Percentiles rank a stretch among this genome's conserved stretches.
Conservation (phyloP, 2,797 vertebrate genomes). For the Anguilla megastoma region DNA sequence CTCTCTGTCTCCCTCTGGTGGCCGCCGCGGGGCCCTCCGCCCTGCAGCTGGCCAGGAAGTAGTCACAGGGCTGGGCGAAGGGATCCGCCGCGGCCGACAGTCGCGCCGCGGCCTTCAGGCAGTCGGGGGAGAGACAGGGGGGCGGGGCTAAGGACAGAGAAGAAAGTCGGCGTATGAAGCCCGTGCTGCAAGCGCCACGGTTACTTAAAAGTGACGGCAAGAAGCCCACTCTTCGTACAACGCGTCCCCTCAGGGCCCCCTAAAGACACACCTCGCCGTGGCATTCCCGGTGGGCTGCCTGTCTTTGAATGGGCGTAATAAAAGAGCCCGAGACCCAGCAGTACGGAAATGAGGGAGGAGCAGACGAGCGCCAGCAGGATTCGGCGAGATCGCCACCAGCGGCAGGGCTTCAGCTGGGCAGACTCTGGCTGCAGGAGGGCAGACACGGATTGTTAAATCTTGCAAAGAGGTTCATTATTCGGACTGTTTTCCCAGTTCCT, state of each 20-base stretch:
- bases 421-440: constrained; percentile 22
- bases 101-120: constrained; percentile 63
- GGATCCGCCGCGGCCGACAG: constrained; percentile 73
- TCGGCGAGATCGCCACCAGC: constrained; percentile 44
- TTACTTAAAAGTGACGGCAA: not conserved
- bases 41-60: constrained; percentile 80
- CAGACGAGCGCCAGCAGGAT: constrained; percentile 50
- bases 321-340: constrained; percentile 57
- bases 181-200: not conserved
- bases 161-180: not conserved
- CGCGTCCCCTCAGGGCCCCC: no score
- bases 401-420: constrained; percentile 39
- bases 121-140: constrained; percentile 69
- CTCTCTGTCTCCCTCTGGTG: constrained; percentile 49
- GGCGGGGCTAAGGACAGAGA: constrained; percentile 48
- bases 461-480: not conserved
- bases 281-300: constrained; percentile 30
- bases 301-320: constrained; percentile 5
- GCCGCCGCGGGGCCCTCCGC: constrained; percentile 43
- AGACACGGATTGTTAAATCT: constrained; percentile 1
- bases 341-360: constrained; percentile 49
- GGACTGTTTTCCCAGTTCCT: not conserved
- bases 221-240: not conserved
- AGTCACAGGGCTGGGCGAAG: constrained; percentile 81
- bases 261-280: constrained; percentile 13